Base-by-base conservation (phyloP, 1,140 invertebrate species). In the Trypoxylus dichotomus region DNA sequence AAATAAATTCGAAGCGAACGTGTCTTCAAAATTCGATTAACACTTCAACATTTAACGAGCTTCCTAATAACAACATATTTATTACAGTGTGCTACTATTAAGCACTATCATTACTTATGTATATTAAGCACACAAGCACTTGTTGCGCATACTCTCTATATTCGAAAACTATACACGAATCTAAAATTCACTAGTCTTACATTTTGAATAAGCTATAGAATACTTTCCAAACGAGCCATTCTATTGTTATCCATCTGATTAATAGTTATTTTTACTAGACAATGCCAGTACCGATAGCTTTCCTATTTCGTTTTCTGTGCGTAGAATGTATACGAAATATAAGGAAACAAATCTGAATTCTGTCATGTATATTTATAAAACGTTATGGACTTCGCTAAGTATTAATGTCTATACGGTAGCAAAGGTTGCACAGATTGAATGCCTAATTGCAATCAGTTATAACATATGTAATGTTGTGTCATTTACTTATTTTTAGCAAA, bases 401-500 rank as follows among this genome's bases (percentile, higher is more conserved):
- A 68, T 13, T 19, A 10, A 68, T 24, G 27, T 24, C 11, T 68
- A 68, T 24, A 60, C n/a, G 21, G 58, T 19, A 19, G 2, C 58
- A 60, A 60, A 68, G 60, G 24, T 68, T 68, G 24, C 60, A 68
- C 24, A 27, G 19, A 24, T 68, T 29, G 27, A 68, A 68, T 68
- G 24, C 27, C 6, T 68, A 68, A 68, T 68, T 27, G 27, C 27
- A 24, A 27, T 29, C 27, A 27, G 11, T 24, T 68, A 54, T n/a
- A 3, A 54, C 47, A 54, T 63, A 25, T 63, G 10, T 24, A 25
- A 19, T 7, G 21, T 27, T 13, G 5, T 54, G 47, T 68, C 60
- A 68, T 68, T 68, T 24, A 25, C 60, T 29, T 68, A 68, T 68
- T 68, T 68, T 68, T 68, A 68, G 60, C 21, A 29, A 68, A 68